Evolutionary conservation across 1,140 invertebrate genomes (phyloP).

Genomic region (Meloidogyne exigua): DNA sequence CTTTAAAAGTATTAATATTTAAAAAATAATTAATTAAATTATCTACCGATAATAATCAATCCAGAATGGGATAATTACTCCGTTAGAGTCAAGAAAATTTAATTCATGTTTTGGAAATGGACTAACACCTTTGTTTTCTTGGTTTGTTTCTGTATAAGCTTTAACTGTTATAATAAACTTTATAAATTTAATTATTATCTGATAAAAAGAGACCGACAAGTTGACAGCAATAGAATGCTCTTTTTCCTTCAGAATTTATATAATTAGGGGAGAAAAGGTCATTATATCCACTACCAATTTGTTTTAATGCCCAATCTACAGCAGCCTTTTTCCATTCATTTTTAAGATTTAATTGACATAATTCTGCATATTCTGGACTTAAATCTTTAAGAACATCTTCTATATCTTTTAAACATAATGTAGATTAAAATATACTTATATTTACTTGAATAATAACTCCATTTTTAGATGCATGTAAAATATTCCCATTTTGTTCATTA

Average conservation of each 20-base stretch:
- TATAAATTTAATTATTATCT: background rate
- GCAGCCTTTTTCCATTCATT: conserved; percentile 9
- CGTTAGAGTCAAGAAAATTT: conserved; percentile 15
- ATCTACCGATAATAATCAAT: conserved; percentile 18
- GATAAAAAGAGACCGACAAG: conserved; percentile 14
- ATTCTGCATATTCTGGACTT: conserved; percentile 13
- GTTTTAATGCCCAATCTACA: conserved; percentile 10
- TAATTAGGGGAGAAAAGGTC: conserved; percentile 62
- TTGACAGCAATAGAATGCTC: conserved; percentile 18
- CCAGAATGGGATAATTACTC: conserved; percentile 16
- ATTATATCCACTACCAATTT: conserved; percentile 64
- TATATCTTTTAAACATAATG: background rate
- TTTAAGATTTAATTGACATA: conserved; percentile 7
- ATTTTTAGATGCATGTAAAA: conserved; percentile 15
- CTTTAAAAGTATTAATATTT: background rate
- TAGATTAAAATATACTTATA: too few species aligned
- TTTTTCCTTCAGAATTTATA: conserved; percentile 40
- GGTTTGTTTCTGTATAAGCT: conserved; percentile 19
- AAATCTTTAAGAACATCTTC: conserved; percentile 4
- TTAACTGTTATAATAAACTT: background rate
- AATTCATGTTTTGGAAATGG: conserved; percentile 18
- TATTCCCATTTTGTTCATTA: background rate
- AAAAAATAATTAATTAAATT: background rate
- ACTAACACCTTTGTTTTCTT: conserved; percentile 8
- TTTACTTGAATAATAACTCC: conserved; percentile 6